Evolutionary conservation across 2,888 invertebrate genomes (phyloP), one percentile per base, ranked within the genome.

Genomic region (Syritta pipiens): DNA sequence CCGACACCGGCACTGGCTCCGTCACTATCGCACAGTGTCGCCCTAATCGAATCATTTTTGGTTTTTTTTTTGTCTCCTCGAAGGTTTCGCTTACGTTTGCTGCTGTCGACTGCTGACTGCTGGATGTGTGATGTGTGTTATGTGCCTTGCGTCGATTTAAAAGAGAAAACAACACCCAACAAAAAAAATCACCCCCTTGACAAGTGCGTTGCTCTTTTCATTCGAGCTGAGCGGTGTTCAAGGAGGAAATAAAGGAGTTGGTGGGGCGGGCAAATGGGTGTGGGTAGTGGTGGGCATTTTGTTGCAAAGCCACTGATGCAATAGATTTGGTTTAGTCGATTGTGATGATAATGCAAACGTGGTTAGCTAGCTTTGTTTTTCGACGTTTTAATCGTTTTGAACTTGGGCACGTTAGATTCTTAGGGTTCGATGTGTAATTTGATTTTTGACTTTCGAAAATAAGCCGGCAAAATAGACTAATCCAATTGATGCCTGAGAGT

Each of bases 201-300:
- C 77, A 77, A 77, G 77, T 77, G 77, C 65, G 72, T 60, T 77
- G 77, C 77, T 77, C 77, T 77, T 77, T 77, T 72, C 35, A 72
- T 72, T 60, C 55, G 51, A 46, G 28, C n/a, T n/a, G n/a, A n/a
- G n/a, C n/a, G n/a, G n/a, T n/a, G n/a, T n/a, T n/a, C n/a, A n/a
- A n/a, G n/a, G n/a, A 42, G 59, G 72, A 77, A 67, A 60, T 53
- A 46, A 72, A 60, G 53, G 53, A 72, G 63, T 71, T 71, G 35
- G 20, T 51, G 48, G 4, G 19, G 19, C n/a, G 19, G 30, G n/a
- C n/a, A n/a, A n/a, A n/a, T 40, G 57, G 51, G 24, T 14, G 46
- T 69, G 48, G 44, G 44, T 57, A 51, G 6, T 37, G 57, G 4
- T 28, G 26, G 37, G 51, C 71, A 77, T 71, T 51, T 71, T 24